A percentile compares a stretch with the other conserved stretches of the same genome.
Conservation (phyloP, 2,113 vertebrate genomes). For the Ornithorhynchus anatinus region DNA sequence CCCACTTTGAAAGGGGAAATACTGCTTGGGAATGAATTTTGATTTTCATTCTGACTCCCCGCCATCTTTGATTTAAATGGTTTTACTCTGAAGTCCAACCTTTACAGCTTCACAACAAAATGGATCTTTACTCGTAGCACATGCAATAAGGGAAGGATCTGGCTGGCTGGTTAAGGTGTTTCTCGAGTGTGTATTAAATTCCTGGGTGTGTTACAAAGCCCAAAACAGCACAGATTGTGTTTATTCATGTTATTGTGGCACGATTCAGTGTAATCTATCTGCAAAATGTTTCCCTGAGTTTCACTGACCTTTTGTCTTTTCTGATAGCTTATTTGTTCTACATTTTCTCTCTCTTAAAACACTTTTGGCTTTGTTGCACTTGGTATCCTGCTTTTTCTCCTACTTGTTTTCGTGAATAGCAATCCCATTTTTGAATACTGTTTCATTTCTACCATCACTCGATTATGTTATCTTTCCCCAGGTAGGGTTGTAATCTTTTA, state of each 20-base stretch:
- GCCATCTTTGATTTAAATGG: background rate
- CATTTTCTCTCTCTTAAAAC: background rate
- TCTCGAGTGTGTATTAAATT: background rate
- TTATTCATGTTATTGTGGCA: background rate
- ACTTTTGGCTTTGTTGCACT: background rate
- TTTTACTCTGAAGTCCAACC: conserved; percentile 20
- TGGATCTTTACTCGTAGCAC: background rate
- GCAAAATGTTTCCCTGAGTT: background rate
- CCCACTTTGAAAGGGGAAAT: conserved; percentile 3
- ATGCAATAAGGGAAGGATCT: background rate
- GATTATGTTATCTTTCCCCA: background rate
- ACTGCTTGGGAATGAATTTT: conserved; percentile 16
- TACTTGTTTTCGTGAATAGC: background rate
- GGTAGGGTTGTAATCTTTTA: too few species aligned
- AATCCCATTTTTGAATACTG: background rate
- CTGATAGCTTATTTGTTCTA: background rate
- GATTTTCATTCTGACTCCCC: background rate
- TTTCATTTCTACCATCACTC: background rate
- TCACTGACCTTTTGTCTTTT: background rate
- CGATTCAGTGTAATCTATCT: conserved; percentile 1
- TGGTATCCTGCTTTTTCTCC: background rate
- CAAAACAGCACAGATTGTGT: background rate
- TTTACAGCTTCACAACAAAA: background rate
- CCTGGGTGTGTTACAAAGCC: background rate
- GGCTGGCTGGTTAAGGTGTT: background rate